phyloP scores from a whole-genome alignment of 2,888 invertebrate species.

The Sinodicranocentrus sp. region DNA sequence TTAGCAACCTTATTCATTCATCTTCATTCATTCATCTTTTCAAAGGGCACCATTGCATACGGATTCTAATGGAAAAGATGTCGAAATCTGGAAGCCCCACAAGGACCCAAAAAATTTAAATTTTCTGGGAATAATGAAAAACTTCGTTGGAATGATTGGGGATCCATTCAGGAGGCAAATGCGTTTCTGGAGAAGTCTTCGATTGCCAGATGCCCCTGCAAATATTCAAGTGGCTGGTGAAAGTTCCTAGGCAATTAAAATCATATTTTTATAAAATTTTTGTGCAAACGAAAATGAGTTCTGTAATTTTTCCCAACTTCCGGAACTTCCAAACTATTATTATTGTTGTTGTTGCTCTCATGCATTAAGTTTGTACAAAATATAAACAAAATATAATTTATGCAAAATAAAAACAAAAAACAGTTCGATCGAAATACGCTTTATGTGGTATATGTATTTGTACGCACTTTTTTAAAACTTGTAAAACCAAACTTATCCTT shows the following conservation, averaged over 20 bases:
- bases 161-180: constrained; percentile 66
- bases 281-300: too few relatives aligned
- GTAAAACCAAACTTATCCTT: too few relatives aligned
- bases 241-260: constrained; percentile 42
- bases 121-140: constrained; percentile 69
- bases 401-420: too few relatives aligned
- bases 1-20: not conserved
- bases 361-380: too few relatives aligned
- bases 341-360: too few relatives aligned
- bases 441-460: too few relatives aligned
- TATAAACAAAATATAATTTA: too few relatives aligned
- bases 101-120: constrained; percentile 50
- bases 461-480: too few relatives aligned
- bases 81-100: constrained; percentile 71
- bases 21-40: not conserved
- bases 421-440: too few relatives aligned
- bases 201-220: constrained; percentile 60
- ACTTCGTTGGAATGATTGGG: constrained; percentile 65
- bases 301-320: too few relatives aligned
- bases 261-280: too few relatives aligned
- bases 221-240: constrained; percentile 1
- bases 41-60: constrained; percentile 70
- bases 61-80: constrained; percentile 55
- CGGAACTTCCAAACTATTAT: too few relatives aligned
- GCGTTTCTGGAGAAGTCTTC: constrained; percentile 71